Conservation (phyloP, 64 coral and sea anemone genomes). For the Actinia tenebrosa region DNA sequence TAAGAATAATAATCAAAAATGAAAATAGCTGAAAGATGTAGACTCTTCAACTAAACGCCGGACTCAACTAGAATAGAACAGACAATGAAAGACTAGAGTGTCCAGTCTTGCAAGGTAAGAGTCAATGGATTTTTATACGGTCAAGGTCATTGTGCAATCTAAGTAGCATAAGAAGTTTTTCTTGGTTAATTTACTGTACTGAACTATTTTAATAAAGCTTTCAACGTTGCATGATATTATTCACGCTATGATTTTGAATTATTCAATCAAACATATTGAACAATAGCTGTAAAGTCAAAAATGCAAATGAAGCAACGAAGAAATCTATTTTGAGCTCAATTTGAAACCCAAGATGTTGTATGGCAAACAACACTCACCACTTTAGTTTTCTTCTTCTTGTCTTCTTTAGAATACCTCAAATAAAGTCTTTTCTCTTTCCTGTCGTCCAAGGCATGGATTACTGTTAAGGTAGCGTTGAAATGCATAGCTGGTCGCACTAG, state of each 20-base stretch:
- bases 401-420: not conserved
- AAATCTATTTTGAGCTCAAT: not conserved
- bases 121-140: not conserved
- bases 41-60: too few species aligned
- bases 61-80: too few species aligned
- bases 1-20: too few species aligned
- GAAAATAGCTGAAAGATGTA: too few species aligned
- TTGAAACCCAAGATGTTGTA: not conserved
- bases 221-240: not conserved
- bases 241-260: not conserved
- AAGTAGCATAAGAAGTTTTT: not conserved
- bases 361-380: not conserved
- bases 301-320: not conserved
- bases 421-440: constrained; percentile 2
- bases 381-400: not conserved
- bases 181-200: not conserved
- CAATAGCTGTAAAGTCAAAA: not conserved
- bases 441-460: not conserved
- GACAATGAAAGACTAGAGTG: not conserved
- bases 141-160: not conserved
- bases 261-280: not conserved
- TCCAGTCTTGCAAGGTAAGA: not conserved
- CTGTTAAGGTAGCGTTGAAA: not conserved
- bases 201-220: not conserved
- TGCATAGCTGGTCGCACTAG: not conserved